Evolutionary conservation across 2,888 invertebrate genomes (phyloP).

Genomic region (Xestia sexstrigata): DNA sequence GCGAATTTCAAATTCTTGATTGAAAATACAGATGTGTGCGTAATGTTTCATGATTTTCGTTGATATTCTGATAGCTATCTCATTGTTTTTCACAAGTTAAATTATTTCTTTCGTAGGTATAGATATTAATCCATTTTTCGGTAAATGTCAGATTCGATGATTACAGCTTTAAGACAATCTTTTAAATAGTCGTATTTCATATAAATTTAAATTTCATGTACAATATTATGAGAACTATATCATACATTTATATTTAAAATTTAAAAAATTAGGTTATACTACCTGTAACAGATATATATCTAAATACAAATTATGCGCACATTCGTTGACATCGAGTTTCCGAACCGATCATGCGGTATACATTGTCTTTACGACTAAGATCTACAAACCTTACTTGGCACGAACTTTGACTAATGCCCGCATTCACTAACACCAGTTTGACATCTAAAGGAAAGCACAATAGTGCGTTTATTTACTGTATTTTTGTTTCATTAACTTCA

Average conservation of each 20-base stretch:
- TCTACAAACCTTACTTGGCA: neutral
- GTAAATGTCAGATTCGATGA: constrained; percentile 1
- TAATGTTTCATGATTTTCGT: neutral
- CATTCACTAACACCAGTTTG: neutral
- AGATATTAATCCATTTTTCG: neutral
- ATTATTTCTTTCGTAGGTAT: neutral
- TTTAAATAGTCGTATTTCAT: constrained; percentile 11
- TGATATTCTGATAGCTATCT: neutral
- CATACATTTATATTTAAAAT: too few relatives aligned
- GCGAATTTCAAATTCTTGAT: neutral
- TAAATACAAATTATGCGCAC: neutral
- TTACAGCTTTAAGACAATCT: constrained; percentile 25
- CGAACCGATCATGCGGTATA: neutral
- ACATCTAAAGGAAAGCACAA: neutral
- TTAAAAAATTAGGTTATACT: neutral
- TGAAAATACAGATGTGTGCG: neutral
- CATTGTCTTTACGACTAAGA: neutral
- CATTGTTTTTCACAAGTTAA: neutral
- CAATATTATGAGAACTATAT: too few relatives aligned
- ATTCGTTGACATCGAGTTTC: too few relatives aligned
- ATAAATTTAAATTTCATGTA: neutral
- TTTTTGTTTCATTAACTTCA: neutral
- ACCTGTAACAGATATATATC: neutral
- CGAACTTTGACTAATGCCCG: neutral
- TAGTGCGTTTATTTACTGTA: neutral